Base-by-base conservation (phyloP, 2,797 vertebrate species). In the Muscicapa striata region DNA sequence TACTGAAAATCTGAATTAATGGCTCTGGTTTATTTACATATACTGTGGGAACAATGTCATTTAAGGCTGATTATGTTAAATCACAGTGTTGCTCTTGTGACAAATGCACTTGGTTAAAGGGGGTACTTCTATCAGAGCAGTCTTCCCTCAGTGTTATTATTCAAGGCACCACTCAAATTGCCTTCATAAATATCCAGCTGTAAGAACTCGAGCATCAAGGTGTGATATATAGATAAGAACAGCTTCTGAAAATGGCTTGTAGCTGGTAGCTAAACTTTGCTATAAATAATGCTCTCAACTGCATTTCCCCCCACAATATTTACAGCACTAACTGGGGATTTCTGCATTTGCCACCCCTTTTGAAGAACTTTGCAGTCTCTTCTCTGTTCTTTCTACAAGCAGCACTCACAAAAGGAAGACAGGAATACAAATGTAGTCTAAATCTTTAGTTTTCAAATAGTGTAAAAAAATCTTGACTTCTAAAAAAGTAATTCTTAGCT, bases 41-140 rank as follows among this genome's bases (percentile, higher is more conserved):
- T 59, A 29, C 59, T 87, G 38, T 80, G 46, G 68, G 16, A 92
- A 62, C 26, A 66, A 54, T 62, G 70, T 81, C 84, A 92, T 94
- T 92, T 94, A 92, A 84, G 91, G 82, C 70, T 66, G 72, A 87
- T 89, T 69, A 66, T 90, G 86, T 93, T 92, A 89, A 94, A 91
- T 89, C 70, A 72, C 77, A 40, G 40, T 68, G 15, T 57, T 94
- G 73, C 49, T 95, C 85, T 38, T 84, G 84, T 87, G 94, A 89
- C 64, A 90, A 91, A 89, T 59, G 5, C n/a, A 69, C 63, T 91
- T 95, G 74, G 70, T 91, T 90, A 80, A 83, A 84, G 45, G 41
- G 13, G 62, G 49, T 38, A 2, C 84, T 95, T 70, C 32, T 34
- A 46, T 67, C 81, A 43, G 49, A 87, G 67, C 32, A 63, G 82